Conservation (phyloP, 2,797 vertebrate genomes). For the Oryzias sinensis region DNA sequence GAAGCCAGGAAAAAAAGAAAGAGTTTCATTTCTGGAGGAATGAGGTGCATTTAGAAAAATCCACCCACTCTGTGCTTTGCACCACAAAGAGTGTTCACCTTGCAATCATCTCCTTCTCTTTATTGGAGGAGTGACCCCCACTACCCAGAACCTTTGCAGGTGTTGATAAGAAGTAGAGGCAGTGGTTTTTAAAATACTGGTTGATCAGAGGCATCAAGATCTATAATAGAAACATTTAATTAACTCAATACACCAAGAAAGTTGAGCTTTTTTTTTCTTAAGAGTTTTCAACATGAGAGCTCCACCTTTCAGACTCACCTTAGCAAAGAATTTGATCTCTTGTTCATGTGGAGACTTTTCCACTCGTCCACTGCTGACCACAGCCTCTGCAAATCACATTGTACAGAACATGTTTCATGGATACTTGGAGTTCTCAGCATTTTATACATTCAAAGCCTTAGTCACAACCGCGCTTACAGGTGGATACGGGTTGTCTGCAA, state of each 20-base stretch:
- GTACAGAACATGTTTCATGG: too few relatives aligned
- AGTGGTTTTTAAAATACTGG: constrained; percentile 96
- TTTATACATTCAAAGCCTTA: too few relatives aligned
- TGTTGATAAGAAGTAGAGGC: constrained; percentile 93
- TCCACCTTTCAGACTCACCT: constrained; percentile 70
- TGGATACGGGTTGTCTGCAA: too few relatives aligned
- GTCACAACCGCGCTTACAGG: too few relatives aligned
- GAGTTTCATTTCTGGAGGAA: constrained; percentile 2
- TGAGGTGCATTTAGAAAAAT: not conserved
- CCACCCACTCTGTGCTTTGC: not conserved
- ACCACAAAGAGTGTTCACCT: constrained; percentile 72
- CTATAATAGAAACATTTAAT: constrained; percentile 61
- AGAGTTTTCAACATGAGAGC: not conserved
- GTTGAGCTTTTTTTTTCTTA: not conserved
- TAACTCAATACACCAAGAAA: constrained; percentile 9
- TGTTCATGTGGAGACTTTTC: constrained; percentile 96
- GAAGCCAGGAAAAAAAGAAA: constrained; percentile 18
- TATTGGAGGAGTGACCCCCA: constrained; percentile 91
- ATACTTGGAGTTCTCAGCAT: too few relatives aligned
- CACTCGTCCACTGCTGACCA: constrained; percentile 92
- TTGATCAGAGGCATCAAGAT: constrained; percentile 92
- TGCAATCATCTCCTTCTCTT: constrained; percentile 96
- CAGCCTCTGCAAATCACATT: constrained; percentile 81
- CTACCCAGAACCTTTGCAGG: constrained; percentile 92
- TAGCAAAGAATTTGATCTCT: constrained; percentile 96